phyloP scores from a whole-genome alignment of 2,113 vertebrate genomes.

The Eudyptes chrysolophus region DNA sequence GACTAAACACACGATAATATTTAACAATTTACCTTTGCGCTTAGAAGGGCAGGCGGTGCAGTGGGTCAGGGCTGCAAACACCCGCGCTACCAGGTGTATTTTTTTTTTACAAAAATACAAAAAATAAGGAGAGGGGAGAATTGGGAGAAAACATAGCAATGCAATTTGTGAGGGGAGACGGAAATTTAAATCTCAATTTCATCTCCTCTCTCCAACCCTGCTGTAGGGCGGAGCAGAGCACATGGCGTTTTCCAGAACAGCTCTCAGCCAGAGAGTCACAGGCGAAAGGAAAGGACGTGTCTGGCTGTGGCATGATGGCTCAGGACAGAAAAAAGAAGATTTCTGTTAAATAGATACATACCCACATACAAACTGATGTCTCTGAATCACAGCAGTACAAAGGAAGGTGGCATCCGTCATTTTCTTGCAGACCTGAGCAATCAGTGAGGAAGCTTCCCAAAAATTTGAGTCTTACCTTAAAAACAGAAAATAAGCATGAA shows the following conservation, averaged over 20 bases:
- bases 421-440: neutral
- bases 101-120: neutral
- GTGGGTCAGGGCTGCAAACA: rapidly evolving
- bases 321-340: neutral
- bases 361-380: neutral
- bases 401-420: neutral
- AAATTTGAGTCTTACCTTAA: neutral
- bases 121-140: neutral
- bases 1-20: rapidly evolving
- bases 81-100: rapidly evolving
- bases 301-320: neutral
- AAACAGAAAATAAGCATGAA: neutral
- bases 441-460: neutral
- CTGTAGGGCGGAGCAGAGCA: neutral
- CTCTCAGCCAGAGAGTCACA: neutral
- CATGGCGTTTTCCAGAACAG: neutral
- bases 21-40: neutral
- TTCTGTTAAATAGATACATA: neutral
- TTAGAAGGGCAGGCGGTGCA: rapidly evolving
- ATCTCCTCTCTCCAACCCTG: neutral
- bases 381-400: neutral
- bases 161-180: neutral
- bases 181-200: neutral
- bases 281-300: neutral
- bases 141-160: neutral